These are phyloP conservation scores for Gastrophysa polygoni DNA, from an alignment of 2,888 invertebrate species.

Conservation along the genomic window DNA sequence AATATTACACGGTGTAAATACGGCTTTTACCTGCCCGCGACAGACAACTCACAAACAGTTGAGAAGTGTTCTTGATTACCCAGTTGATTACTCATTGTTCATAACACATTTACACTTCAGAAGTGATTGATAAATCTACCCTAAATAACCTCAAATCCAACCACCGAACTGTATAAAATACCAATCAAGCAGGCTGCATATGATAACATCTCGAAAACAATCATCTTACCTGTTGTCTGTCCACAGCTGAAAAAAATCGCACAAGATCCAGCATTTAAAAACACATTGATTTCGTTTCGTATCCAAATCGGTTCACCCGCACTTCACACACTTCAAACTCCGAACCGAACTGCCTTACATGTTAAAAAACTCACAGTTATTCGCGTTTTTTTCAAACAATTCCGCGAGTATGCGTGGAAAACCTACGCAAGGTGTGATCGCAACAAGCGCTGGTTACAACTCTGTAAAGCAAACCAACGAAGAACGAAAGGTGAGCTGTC, in stretches of 20 bases:
- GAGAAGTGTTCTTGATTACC: slow-evolving; percentile 39
- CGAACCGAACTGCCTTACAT: slow-evolving; percentile 26
- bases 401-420: slow-evolving; percentile 34
- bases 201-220: slow-evolving; percentile 16
- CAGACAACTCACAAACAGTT: slow-evolving; percentile 44
- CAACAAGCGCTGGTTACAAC: slow-evolving; percentile 17
- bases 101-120: neutral
- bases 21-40: slow-evolving; percentile 54
- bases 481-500: slow-evolving; percentile 12
- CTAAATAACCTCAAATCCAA: too few relatives aligned
- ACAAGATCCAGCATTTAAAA: slow-evolving; percentile 36
- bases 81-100: slow-evolving; percentile 38
- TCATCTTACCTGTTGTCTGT: slow-evolving; percentile 48
- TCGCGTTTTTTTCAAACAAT: slow-evolving; percentile 29
- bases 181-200: neutral
- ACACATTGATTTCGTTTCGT: slow-evolving; percentile 21
- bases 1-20: slow-evolving; percentile 49
- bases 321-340: slow-evolving; percentile 33
- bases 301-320: slow-evolving; percentile 19
- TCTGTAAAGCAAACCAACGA: slow-evolving; percentile 28
- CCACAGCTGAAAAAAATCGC: slow-evolving; percentile 45
- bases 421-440: slow-evolving; percentile 29
- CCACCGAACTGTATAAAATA: neutral
- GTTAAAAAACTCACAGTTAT: slow-evolving; percentile 20
- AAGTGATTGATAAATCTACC: neutral